Base-by-base conservation (phyloP, 2,797 vertebrate genomes). In the Smutsia gigantea region DNA sequence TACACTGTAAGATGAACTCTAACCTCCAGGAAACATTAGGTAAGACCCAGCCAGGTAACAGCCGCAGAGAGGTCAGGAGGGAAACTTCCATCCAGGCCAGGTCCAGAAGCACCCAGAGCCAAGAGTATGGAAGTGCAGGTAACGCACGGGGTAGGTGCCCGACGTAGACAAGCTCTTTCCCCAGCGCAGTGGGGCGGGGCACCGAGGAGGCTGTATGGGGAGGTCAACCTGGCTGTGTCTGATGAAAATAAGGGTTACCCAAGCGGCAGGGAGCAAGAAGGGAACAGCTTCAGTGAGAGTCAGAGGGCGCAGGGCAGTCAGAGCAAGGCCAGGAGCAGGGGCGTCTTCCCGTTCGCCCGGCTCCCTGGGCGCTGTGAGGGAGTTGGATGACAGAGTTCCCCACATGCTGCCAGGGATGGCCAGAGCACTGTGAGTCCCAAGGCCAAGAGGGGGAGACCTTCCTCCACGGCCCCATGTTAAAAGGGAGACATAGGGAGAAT, bases 71-170 rank as follows among this genome's bases (percentile, higher is more conserved):
- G 39, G 53, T 46, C 10, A 4, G 1, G 15, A 37, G 14, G 72
- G 75, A 42, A 53, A 19, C 0, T 8, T 23, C 4, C 68, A 13
- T 2, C 46, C 4, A 53, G 61, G 18, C 23, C 63, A 37, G 4
- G 23, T 34, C 29, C 27, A 18, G n/a, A 57, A 39, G 66, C 10
- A 6, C 6, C 0, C 11, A 4, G n/a, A 18, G 12, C 37, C 42
- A 9, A 29, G 15, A 49, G 29, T 18, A 7, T 10, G 23, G 12
- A 66, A 53, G 11, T 42, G 11, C 8, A 25, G 14, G 15, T 37
- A 9, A 10, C 0, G 61, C 15, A 0, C 2, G 0, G 0, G 0
- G 7, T 10, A 21, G 85, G 18, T 0, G 2, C 37, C 29, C 0
- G 59, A 29, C 27, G 5, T 14, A 46, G 71, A n/a, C 0, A 12